Base-by-base conservation (phyloP, 2,888 invertebrate genomes). In the Pyralis farinalis region DNA sequence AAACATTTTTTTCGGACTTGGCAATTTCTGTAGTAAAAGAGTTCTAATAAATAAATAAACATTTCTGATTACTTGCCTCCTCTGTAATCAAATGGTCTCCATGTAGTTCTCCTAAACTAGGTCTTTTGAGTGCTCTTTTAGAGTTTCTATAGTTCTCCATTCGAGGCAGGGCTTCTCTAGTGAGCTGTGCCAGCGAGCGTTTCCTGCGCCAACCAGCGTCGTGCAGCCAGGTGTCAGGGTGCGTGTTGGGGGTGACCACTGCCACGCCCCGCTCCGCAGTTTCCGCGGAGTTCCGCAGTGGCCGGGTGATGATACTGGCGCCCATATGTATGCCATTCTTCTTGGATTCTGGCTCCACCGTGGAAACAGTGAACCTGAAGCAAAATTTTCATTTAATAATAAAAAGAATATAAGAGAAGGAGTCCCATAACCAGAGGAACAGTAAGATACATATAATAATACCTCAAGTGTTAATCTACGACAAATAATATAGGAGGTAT, bases 121-220 rank as follows among this genome's bases (percentile, higher is more conserved):
- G 96, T 49, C 97, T 90, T 70, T 95, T 95, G 37, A 93, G 77
- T 0, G 94, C 94, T 53, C 95, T 90, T 61, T 93, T 93, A 0
- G 94, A 93, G 70, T 94, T 93, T 64, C 95, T 91, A 69, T 97
- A 97, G 72, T 96, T 94, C 67, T 96, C 96, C 79, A 95, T 90
- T 42, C 95, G 88, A 0, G 96, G 96, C 27, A 96, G 71, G 1
- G 94, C 94, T 73, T 97, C 97, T 55, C 94, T 91, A 0, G 94
- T 94, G 42, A 94, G 83, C 57, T 93, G 93, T 1, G 92, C 92
- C 53, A 93, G 67, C 1, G 92, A 92, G 12, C 90, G 73, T 56
- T 91, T 91, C 44, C 92, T 66, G 21, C 83, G 62, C 80, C 86
- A 87, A 9, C 84, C 84, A 0, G 83, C 83, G 34, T 88, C 89